Evolutionary conservation across 2,113 vertebrate species (phyloP).

Genomic region (Anoplopoma fimbria): DNA sequence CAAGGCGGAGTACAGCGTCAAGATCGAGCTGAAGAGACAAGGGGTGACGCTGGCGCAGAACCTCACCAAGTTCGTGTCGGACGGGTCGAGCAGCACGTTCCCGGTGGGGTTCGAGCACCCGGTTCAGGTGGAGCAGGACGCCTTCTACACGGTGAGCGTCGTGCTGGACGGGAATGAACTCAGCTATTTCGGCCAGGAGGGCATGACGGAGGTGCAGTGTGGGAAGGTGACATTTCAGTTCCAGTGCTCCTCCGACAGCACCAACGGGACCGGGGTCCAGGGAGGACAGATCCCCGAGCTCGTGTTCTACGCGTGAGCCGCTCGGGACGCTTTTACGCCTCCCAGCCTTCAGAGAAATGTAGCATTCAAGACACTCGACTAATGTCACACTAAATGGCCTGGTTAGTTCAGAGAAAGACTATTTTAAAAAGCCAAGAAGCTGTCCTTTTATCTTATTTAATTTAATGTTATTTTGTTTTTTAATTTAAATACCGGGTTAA

Average conservation of each 20-base stretch:
- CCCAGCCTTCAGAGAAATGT: slow-evolving; percentile 71
- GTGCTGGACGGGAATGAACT: slow-evolving; percentile 95
- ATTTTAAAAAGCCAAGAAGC: slow-evolving; percentile 82
- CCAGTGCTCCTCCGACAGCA: slow-evolving; percentile 99
- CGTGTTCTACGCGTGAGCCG: slow-evolving; percentile 93
- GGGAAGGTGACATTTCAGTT: slow-evolving; percentile 98
- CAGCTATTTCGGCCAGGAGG: slow-evolving; percentile 99
- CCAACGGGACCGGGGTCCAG: slow-evolving; percentile 98
- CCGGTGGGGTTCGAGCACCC: slow-evolving; percentile 97
- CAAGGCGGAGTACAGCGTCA: slow-evolving; percentile 92
- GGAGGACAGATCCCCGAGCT: slow-evolving; percentile 98
- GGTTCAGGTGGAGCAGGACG: slow-evolving; percentile 95
- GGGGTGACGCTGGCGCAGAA: slow-evolving; percentile 91
- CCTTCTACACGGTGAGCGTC: slow-evolving; percentile 95
- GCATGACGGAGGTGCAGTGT: slow-evolving; percentile 97
- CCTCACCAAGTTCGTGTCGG: slow-evolving; percentile 91
- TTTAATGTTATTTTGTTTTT: slow-evolving; percentile 84
- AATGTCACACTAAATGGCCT: slow-evolving; percentile 75
- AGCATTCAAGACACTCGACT: slow-evolving; percentile 79
- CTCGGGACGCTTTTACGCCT: slow-evolving; percentile 31
- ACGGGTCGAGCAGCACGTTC: slow-evolving; percentile 95
- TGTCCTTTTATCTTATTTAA: slow-evolving; percentile 89
- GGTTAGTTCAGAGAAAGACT: slow-evolving; percentile 76
- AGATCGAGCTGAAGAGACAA: slow-evolving; percentile 94
- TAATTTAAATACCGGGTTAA: slow-evolving; percentile 80